Evolutionary conservation across 2,797 vertebrate genomes (phyloP).

Genomic region (Sitta carolinensis): DNA sequence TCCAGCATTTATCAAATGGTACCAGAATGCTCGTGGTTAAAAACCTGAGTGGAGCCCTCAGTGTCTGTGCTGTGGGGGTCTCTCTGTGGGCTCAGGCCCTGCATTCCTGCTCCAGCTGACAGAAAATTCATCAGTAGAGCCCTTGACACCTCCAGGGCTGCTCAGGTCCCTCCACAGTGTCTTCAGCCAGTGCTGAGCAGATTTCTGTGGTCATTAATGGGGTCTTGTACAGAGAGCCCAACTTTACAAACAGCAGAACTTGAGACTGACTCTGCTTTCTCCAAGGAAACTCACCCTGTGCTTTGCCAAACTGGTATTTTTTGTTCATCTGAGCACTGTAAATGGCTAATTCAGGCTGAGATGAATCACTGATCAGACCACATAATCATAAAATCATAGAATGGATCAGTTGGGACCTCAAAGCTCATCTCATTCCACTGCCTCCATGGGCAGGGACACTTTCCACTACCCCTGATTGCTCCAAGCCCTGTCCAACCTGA

Average conservation of each 20-base stretch:
- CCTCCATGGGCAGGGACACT: background rate
- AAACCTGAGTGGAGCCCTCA: background rate
- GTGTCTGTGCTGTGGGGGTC: background rate
- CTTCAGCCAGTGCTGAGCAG: background rate
- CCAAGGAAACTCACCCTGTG: background rate
- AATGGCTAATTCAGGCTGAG: background rate
- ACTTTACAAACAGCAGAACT: background rate
- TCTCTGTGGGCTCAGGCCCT: background rate
- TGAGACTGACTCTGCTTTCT: background rate
- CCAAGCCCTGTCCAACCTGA: accelerated
- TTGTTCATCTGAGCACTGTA: background rate
- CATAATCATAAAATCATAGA: background rate
- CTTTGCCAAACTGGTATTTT: background rate
- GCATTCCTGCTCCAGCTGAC: background rate
- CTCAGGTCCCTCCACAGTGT: background rate
- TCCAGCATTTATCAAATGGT: background rate
- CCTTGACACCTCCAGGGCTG: background rate
- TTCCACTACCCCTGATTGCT: accelerated
- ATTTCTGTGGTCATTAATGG: background rate
- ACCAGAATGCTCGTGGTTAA: background rate
- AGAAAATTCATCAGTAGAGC: background rate
- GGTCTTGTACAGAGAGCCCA: background rate
- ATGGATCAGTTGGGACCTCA: background rate
- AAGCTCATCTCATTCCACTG: accelerated
- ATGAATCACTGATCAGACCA: background rate